Evolutionary conservation across 1,140 invertebrate genomes (phyloP).

Genomic region (Plutomurus gul): DNA sequence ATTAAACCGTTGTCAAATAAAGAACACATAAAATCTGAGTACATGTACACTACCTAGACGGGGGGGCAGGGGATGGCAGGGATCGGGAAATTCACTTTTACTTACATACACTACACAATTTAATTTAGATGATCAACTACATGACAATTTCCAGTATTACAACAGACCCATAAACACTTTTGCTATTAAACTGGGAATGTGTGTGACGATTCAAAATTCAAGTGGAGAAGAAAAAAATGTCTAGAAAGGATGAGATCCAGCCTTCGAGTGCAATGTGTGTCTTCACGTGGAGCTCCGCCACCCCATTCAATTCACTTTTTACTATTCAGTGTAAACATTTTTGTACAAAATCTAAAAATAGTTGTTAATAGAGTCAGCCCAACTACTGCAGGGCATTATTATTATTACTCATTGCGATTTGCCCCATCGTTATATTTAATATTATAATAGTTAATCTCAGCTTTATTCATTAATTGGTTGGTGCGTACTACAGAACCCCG

Average conservation of each 20-base stretch:
- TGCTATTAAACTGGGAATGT: neutral
- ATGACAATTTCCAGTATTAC: constrained; percentile 1
- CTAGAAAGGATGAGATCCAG: constrained; percentile 38
- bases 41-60: constrained; percentile 8
- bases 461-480: too few species aligned
- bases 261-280: constrained; percentile 50
- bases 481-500: too few species aligned
- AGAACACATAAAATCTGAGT: constrained; percentile 25
- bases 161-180: constrained; percentile 17
- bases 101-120: neutral
- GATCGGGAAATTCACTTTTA: neutral
- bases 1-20: constrained; percentile 6
- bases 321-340: neutral
- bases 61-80: constrained; percentile 5
- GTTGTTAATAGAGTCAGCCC: neutral
- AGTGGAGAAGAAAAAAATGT: neutral
- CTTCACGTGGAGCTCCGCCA: constrained; percentile 32
- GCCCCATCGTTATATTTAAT: neutral
- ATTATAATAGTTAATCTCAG: too few species aligned
- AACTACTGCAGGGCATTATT: neutral
- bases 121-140: neutral
- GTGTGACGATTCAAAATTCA: neutral
- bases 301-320: constrained; percentile 3
- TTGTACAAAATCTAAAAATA: constrained; percentile 3
- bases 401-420: neutral